phyloP scores from a whole-genome alignment of 2,888 invertebrate species.

The Panopea generosa region DNA sequence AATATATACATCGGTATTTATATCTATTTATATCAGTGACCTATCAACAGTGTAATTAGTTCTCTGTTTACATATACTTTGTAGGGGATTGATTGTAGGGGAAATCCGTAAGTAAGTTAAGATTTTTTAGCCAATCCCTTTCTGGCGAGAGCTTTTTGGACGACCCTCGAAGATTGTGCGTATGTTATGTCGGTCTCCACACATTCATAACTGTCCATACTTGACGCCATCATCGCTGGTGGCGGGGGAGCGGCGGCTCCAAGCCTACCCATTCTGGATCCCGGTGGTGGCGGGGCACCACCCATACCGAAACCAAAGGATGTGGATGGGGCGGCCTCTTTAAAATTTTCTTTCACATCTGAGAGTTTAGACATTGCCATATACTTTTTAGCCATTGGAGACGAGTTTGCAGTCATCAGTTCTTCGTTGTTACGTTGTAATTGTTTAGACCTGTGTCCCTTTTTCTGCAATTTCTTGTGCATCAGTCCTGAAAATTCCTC shows the following conservation, averaged over 20 bases:
- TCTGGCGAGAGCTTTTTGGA: slow-evolving; percentile 65
- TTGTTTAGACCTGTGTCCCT: slow-evolving; percentile 64
- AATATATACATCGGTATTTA: too few relatives aligned
- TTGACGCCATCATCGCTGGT: not conserved
- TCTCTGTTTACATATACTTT: too few relatives aligned
- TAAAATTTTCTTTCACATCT: slow-evolving; percentile 53
- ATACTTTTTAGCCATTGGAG: slow-evolving; percentile 48
- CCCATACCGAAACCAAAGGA: not conserved
- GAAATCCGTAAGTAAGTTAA: too few relatives aligned
- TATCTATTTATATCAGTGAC: too few relatives aligned
- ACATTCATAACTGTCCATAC: slow-evolving; percentile 50
- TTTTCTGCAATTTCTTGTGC: slow-evolving; percentile 50
- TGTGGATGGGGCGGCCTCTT: slow-evolving; percentile 2
- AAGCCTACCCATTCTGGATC: not conserved
- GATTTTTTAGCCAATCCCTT: slow-evolving; percentile 30
- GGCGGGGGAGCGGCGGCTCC: not conserved
- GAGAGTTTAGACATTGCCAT: slow-evolving; percentile 54
- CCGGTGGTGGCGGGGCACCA: not conserved
- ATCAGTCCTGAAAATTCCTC: slow-evolving; percentile 59
- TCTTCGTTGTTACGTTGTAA: slow-evolving; percentile 57
- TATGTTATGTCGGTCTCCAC: slow-evolving; percentile 58
- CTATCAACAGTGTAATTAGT: too few relatives aligned
- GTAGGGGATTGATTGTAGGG: too few relatives aligned
- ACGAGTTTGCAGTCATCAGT: slow-evolving; percentile 40
- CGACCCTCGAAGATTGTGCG: slow-evolving; percentile 66